Conservation (phyloP, 37 sponge, comb jelly and placozoan genomes). For the Theonella swinhoei region DNA sequence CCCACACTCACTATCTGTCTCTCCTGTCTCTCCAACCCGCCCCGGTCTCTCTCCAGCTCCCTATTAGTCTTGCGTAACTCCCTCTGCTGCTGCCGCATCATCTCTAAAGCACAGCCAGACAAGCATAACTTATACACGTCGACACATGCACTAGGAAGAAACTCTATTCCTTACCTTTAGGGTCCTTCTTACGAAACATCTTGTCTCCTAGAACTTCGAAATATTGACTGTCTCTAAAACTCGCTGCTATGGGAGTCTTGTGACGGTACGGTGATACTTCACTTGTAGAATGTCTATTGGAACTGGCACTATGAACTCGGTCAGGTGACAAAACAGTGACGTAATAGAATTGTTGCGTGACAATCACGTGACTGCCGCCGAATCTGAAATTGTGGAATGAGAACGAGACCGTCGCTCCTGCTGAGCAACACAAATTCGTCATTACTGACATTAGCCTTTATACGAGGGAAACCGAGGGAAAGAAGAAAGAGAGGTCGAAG, state of each 20-base stretch:
- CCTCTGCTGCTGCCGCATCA: constrained; percentile 82
- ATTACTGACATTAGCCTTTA: too few relatives aligned
- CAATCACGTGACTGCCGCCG: too few relatives aligned
- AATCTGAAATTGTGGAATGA: too few relatives aligned
- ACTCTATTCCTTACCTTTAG: constrained; percentile 41
- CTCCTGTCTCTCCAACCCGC: constrained; percentile 89
- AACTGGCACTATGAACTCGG: neutral
- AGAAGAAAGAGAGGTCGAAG: neutral
- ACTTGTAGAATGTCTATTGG: neutral
- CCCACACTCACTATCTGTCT: constrained; percentile 70
- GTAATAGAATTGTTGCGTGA: too few relatives aligned
- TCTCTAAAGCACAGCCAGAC: constrained; percentile 73
- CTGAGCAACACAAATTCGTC: too few relatives aligned
- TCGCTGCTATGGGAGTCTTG: neutral
- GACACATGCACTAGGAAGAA: neutral
- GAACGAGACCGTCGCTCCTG: too few relatives aligned
- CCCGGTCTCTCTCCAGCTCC: constrained; percentile 84
- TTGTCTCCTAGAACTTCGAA: neutral
- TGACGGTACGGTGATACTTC: neutral
- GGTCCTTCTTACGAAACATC: constrained; percentile 52
- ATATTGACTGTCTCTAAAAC: too few relatives aligned
- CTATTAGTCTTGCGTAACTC: constrained; percentile 69
- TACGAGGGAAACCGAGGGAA: too few relatives aligned
- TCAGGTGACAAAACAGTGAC: too few relatives aligned
- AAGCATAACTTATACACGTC: too few relatives aligned